Percentiles rank a stretch among this genome's conserved stretches.
Evolutionary conservation across 1,140 invertebrate species (phyloP).

Genomic region (Lutraria rhynchaena): DNA sequence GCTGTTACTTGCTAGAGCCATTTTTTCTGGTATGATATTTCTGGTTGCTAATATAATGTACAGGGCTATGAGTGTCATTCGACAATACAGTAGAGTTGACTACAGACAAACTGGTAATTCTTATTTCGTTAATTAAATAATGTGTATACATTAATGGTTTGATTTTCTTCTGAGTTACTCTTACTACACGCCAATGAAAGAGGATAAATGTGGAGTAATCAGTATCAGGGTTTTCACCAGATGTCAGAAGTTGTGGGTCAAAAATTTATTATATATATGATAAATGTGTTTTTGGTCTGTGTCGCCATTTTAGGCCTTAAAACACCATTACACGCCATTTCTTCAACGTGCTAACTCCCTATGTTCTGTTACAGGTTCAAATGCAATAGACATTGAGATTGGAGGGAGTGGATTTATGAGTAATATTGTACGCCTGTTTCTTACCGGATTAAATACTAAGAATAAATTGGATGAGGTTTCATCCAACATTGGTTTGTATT

Average conservation of each 20-base stretch:
- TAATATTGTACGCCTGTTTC: constrained; percentile 44
- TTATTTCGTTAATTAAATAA: too few relatives aligned
- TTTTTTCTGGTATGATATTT: constrained; percentile 69
- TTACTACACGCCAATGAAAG: too few relatives aligned
- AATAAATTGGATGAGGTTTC: constrained; percentile 22
- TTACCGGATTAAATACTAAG: constrained; percentile 44
- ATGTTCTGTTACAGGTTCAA: constrained; percentile 13
- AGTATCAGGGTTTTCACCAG: too few relatives aligned
- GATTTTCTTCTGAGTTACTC: too few relatives aligned
- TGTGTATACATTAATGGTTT: too few relatives aligned
- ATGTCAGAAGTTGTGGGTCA: too few relatives aligned
- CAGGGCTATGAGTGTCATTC: constrained; percentile 70
- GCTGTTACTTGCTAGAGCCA: constrained; percentile 63
- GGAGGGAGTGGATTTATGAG: constrained; percentile 55
- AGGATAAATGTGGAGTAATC: too few relatives aligned
- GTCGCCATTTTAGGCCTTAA: too few relatives aligned
- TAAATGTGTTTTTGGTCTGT: too few relatives aligned
- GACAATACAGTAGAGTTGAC: constrained; percentile 70
- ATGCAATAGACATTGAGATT: constrained; percentile 49
- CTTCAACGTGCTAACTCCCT: too few relatives aligned
- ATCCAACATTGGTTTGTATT: constrained; percentile 45
- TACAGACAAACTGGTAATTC: constrained; percentile 65
- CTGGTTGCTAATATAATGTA: constrained; percentile 70
- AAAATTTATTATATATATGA: too few relatives aligned
- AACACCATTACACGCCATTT: too few relatives aligned